phyloP scores from a whole-genome alignment of 2,888 invertebrate species.

The Drosophila prolongata region DNA sequence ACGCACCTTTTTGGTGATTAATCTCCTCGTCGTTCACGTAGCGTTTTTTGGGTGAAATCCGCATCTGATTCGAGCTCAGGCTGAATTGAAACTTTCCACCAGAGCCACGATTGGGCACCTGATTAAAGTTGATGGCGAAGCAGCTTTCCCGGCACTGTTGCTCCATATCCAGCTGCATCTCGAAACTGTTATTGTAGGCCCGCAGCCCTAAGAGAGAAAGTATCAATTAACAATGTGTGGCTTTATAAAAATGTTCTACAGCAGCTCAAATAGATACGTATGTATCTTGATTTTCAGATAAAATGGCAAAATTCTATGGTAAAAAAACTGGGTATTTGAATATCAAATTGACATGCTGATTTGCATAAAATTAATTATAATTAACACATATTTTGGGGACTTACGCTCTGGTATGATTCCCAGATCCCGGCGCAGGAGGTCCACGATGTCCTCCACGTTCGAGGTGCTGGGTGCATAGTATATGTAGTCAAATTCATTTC shows the following conservation, averaged over 20 bases:
- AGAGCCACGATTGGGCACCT: slow-evolving; percentile 43
- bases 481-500: slow-evolving; percentile 70
- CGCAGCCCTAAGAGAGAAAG: slow-evolving; percentile 48
- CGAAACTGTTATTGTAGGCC: slow-evolving; percentile 52
- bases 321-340: no score
- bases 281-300: no score
- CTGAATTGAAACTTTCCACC: slow-evolving; percentile 82
- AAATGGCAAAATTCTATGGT: no score
- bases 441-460: slow-evolving; percentile 67
- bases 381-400: neutral
- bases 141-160: slow-evolving; percentile 71
- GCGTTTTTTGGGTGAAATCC: slow-evolving; percentile 82
- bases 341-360: no score
- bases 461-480: slow-evolving; percentile 70
- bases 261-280: no score
- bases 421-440: slow-evolving; percentile 68
- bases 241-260: neutral
- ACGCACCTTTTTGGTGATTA: slow-evolving; percentile 74
- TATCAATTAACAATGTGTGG: neutral
- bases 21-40: slow-evolving; percentile 81
- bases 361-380: no score
- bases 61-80: slow-evolving; percentile 84
- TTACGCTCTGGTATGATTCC: slow-evolving; percentile 67
- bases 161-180: slow-evolving; percentile 73
- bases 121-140: slow-evolving; percentile 73